Base-by-base conservation (phyloP, 2,113 vertebrate species). In the Felis chaus region DNA sequence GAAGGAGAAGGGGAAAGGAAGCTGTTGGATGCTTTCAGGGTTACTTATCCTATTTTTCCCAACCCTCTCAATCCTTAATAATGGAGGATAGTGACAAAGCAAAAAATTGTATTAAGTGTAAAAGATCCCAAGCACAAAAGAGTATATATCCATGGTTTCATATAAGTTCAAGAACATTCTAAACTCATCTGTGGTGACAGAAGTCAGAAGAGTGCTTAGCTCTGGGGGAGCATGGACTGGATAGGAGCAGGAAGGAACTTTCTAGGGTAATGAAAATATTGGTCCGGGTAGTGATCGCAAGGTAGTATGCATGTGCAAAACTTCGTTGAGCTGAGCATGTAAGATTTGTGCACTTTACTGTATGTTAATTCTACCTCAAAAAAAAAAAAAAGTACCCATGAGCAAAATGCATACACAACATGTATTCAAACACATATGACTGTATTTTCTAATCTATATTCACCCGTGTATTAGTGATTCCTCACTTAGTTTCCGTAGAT, bases 51-150 rank as follows among this genome's bases (percentile, higher is more conserved):
- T 76, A 18, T 81, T 68, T 76, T 19, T 10, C 12, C 33, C 63
- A 55, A 2, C 7, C 71, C 13, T 80, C 9, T 83, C 66, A 87
- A 36, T 92, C 36, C 23, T n/a, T 68, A 76, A 61, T 80, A 45
- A 80, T 71, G n/a, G 33, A 81, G 18, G 10, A 50, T 61, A 23
- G 45, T n/a, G 18, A 81, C 36, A 65, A 66, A 82, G 39, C 61
- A 6, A 87, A 65, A 97, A 83, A 48, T 50, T 57, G 25, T 27
- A 36, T n/a, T 27, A 29, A 79, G 53, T 89, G 55, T 90, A 21
- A 78, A 94, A 97, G 29, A 36, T 73, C n/a, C 23, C 41, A 93
- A 76, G 63, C 73, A 94, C 48, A 94, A 12, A 71, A 87, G 8
- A 80, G 21, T 29, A 29, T 2, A 14, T 29, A 53, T 41, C 29